Evolutionary conservation across 2,888 invertebrate genomes (phyloP).

Genomic region (Phyllotreta cruciferae): DNA sequence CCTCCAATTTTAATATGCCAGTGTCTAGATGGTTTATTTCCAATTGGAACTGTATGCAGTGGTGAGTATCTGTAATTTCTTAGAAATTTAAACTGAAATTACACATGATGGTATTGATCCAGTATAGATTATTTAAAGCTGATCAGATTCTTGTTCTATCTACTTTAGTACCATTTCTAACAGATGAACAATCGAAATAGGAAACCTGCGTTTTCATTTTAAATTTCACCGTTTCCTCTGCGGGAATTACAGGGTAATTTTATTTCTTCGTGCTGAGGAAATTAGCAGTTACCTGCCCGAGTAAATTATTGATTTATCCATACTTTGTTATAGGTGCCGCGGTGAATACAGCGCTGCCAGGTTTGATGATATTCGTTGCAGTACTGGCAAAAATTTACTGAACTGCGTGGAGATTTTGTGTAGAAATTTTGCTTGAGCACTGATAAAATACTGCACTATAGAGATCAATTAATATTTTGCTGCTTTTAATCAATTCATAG

Average conservation of each 20-base stretch:
- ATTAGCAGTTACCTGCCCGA: neutral
- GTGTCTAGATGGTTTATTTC: constrained; percentile 47
- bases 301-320: neutral
- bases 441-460: constrained; percentile 34
- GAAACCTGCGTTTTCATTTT: too few relatives aligned
- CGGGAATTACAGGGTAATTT: constrained; percentile 34
- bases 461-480: constrained; percentile 17
- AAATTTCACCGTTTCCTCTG: too few relatives aligned
- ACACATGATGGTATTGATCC: neutral
- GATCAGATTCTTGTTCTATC: too few relatives aligned
- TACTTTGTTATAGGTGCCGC: constrained; percentile 43
- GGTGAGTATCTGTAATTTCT: constrained; percentile 29
- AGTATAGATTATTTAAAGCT: neutral
- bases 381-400: constrained; percentile 41
- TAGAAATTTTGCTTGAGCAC: constrained; percentile 31
- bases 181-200: too few relatives aligned
- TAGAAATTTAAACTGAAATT: neutral
- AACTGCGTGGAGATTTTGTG: constrained; percentile 25
- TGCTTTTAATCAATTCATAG: constrained; percentile 7
- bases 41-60: constrained; percentile 35
- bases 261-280: constrained; percentile 30
- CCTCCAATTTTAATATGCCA: constrained; percentile 40
- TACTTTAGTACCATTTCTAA: constrained; percentile 5
- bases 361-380: constrained; percentile 41
- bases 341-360: constrained; percentile 41